A percentile compares a stretch with the other conserved stretches of the same genome.
phyloP scores from a whole-genome alignment of 2,888 invertebrate species.

The Hirtodrosophila duncani region DNA sequence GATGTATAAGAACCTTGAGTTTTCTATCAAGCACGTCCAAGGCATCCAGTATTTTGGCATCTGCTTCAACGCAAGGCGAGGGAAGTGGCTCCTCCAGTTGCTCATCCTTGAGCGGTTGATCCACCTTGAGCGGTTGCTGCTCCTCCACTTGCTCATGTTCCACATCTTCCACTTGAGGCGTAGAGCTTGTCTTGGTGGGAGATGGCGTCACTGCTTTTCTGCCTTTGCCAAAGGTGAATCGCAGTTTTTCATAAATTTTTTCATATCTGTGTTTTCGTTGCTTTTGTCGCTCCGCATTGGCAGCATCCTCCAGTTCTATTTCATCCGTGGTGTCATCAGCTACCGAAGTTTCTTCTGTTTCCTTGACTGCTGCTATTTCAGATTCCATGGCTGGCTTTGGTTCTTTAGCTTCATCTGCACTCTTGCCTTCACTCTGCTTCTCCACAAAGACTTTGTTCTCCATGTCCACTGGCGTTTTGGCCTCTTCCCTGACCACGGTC shows the following conservation, averaged over 20 bases:
- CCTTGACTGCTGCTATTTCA: constrained; percentile 1
- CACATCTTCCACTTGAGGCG: constrained; percentile 6
- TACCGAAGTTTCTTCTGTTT: background rate
- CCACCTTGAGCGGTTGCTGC: background rate
- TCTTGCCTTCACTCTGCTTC: constrained; percentile 11
- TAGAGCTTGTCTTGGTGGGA: constrained; percentile 10
- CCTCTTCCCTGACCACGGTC: constrained; percentile 58
- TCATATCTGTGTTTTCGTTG: constrained; percentile 73
- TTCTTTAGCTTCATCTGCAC: constrained; percentile 27
- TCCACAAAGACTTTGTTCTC: constrained; percentile 17
- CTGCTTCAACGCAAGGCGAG: constrained; percentile 59
- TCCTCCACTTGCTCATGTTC: background rate
- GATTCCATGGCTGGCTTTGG: constrained; percentile 26
- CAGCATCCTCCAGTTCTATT: constrained; percentile 26
- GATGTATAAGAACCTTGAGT: constrained; percentile 56
- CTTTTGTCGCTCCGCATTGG: constrained; percentile 49
- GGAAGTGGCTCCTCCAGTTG: background rate
- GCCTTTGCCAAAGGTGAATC: constrained; percentile 62
- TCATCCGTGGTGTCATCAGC: constrained; percentile 15
- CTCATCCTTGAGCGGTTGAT: background rate
- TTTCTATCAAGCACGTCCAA: constrained; percentile 73
- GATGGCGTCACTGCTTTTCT: constrained; percentile 37
- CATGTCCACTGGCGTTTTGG: constrained; percentile 49
- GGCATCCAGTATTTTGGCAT: constrained; percentile 74
- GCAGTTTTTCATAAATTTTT: constrained; percentile 75